phyloP scores from a whole-genome alignment of 2,113 vertebrate genomes.

The Saccopteryx bilineata region DNA sequence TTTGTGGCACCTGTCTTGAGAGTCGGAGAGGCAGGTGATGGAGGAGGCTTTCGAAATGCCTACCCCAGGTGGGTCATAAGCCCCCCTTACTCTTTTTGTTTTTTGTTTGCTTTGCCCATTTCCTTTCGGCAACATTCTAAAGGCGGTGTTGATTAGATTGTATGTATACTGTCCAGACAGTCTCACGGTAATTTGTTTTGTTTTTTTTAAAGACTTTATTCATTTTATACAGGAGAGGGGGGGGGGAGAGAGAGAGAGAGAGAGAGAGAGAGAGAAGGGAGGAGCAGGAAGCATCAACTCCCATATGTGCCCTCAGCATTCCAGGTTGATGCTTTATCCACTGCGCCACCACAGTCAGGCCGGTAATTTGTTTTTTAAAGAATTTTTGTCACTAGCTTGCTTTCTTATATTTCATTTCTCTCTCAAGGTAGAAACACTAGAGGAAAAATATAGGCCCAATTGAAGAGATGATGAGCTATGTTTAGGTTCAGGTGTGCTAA shows the following conservation, averaged over 20 bases:
- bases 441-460: neutral
- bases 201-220: neutral
- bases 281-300: no score
- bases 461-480: neutral
- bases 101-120: neutral
- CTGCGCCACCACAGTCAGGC: no score
- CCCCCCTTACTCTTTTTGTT: neutral
- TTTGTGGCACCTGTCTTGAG: neutral
- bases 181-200: neutral
- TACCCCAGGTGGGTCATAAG: neutral
- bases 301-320: no score
- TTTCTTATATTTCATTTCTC: slow-evolving; percentile 22
- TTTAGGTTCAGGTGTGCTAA: neutral
- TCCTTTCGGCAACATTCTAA: slow-evolving; percentile 13
- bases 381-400: neutral
- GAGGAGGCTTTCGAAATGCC: neutral
- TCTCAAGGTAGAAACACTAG: slow-evolving; percentile 31
- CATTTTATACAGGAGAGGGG: no score
- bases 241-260: no score
- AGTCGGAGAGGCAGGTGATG: neutral
- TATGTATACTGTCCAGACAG: neutral
- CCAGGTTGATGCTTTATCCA: no score
- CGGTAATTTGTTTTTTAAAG: neutral
- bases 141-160: neutral
- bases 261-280: no score